Evolutionary conservation across 2,888 invertebrate genomes (phyloP).

Genomic region (Acleris literana): DNA sequence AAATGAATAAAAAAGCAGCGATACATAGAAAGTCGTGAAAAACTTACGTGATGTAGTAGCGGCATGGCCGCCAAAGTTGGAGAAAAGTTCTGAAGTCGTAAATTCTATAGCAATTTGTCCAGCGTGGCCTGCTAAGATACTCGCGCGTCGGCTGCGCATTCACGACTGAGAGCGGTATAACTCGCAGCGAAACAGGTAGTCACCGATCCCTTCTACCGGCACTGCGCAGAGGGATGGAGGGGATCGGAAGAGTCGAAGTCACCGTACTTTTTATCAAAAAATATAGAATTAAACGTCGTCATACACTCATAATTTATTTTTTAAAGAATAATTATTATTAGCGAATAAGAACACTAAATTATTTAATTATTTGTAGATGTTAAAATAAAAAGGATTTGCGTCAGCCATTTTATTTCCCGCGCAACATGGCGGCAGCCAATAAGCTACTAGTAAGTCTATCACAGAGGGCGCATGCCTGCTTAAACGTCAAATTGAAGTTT

Average conservation of each 20-base stretch:
- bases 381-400: neutral
- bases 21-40: slow-evolving; percentile 6
- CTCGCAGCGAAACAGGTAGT: slow-evolving; percentile 62
- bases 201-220: slow-evolving; percentile 54
- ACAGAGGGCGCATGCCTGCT: slow-evolving; percentile 50
- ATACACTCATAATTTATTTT: neutral
- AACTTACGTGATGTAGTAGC: slow-evolving; percentile 70
- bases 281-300: neutral
- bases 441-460: slow-evolving; percentile 4
- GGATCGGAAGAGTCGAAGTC: slow-evolving; percentile 1
- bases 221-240: slow-evolving; percentile 39
- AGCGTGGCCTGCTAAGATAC: slow-evolving; percentile 52
- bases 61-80: slow-evolving; percentile 71
- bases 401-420: slow-evolving; percentile 36
- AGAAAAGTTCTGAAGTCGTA: slow-evolving; percentile 51
- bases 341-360: neutral
- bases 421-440: slow-evolving; percentile 42
- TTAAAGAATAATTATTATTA: neutral
- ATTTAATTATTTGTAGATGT: neutral
- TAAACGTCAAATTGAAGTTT: slow-evolving; percentile 18
- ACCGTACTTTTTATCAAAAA: slow-evolving; percentile 14
- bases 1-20: slow-evolving; percentile 5
- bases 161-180: slow-evolving; percentile 56
- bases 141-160: slow-evolving; percentile 62
- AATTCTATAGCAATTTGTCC: slow-evolving; percentile 46